Conservation (phyloP, 2,113 vertebrate genomes). For the Dicerorhinus sumatrensis region DNA sequence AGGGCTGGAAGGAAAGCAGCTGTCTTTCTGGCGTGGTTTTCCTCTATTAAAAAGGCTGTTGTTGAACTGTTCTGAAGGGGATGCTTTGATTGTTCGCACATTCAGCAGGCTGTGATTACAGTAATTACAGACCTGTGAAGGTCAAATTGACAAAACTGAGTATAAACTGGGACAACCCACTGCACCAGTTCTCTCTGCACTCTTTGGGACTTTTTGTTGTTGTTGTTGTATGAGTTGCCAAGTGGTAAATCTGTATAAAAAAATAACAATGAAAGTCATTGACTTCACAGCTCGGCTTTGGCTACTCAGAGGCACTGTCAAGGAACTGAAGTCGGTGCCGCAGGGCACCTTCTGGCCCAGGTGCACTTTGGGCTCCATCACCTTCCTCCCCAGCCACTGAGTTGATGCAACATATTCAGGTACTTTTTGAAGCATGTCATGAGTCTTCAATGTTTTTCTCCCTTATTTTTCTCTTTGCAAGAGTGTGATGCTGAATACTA, state of each 20-base stretch:
- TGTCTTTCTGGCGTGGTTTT: conserved; percentile 64
- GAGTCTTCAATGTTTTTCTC: neutral
- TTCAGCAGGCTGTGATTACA: conserved; percentile 81
- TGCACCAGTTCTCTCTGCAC: conserved; percentile 24
- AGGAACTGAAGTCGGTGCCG: neutral
- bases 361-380: neutral
- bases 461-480: neutral
- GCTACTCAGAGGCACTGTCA: neutral
- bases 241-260: conserved; percentile 45
- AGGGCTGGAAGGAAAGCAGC: conserved; percentile 48
- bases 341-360: neutral
- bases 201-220: neutral
- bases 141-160: conserved; percentile 81
- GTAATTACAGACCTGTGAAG: conserved; percentile 83
- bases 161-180: conserved; percentile 66
- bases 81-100: conserved; percentile 79
- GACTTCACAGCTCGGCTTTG: conserved; percentile 46
- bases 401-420: neutral
- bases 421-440: neutral
- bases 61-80: conserved; percentile 73
- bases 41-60: conserved; percentile 75
- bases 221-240: conserved; percentile 45
- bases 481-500: neutral
- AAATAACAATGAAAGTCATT: conserved; percentile 66
- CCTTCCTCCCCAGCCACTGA: neutral